Conservation (phyloP, 2,113 vertebrate species). For the Microcebus tavaratra region DNA sequence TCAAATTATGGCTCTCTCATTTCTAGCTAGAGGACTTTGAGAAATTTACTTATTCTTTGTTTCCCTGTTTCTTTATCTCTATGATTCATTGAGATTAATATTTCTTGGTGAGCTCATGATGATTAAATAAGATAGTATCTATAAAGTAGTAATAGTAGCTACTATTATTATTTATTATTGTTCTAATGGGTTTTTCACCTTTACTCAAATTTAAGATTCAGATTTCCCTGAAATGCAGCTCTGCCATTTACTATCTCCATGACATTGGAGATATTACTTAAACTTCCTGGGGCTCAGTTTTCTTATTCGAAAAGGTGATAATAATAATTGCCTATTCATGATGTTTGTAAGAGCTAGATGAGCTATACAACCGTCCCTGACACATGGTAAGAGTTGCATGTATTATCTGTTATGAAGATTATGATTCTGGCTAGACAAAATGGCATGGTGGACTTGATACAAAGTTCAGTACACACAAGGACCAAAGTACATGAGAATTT, state of each 20-base stretch:
- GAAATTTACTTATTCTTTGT: background rate
- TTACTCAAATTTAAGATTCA: constrained; percentile 39
- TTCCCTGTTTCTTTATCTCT: background rate
- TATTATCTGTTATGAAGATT: background rate
- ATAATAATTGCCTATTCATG: background rate
- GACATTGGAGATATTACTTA: background rate
- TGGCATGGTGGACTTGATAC: background rate
- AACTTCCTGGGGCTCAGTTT: background rate
- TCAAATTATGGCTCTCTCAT: background rate
- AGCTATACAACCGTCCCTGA: background rate
- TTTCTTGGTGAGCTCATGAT: background rate
- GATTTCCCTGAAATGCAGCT: background rate
- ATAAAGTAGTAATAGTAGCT: background rate
- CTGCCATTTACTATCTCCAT: background rate
- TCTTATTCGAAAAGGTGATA: background rate
- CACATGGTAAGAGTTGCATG: background rate
- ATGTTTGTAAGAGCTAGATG: background rate
- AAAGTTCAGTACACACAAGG: background rate
- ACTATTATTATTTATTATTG: background rate
- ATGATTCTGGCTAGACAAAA: background rate
- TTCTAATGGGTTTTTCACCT: background rate
- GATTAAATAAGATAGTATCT: constrained; percentile 15
- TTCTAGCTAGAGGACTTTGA: background rate
- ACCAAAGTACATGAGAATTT: background rate
- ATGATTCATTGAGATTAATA: background rate